These are phyloP conservation scores for Tenthredo livida DNA, from an alignment of 2,888 invertebrate species.

Conservation along the genomic window DNA sequence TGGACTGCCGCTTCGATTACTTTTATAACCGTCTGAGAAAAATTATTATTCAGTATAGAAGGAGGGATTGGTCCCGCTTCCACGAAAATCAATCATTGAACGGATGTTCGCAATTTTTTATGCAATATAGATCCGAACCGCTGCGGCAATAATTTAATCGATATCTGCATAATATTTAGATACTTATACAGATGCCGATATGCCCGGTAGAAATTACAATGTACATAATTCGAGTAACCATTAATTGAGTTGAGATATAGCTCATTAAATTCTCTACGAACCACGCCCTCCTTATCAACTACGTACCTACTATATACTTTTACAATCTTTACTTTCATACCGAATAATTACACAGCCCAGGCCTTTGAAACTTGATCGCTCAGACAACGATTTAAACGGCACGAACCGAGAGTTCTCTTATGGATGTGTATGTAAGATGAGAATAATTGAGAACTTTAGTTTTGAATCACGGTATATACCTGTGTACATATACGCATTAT, in stretches of 20 bases:
- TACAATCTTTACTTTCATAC: constrained; percentile 21
- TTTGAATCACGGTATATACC: neutral
- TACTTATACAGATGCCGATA: constrained; percentile 10
- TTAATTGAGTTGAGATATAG: constrained; percentile 44
- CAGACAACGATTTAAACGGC: neutral
- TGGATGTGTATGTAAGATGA: constrained; percentile 21
- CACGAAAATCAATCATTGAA: constrained; percentile 73
- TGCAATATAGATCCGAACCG: constrained; percentile 59
- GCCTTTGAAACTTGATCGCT: constrained; percentile 37
- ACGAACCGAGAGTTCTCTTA: neutral
- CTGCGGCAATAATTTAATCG: constrained; percentile 62
- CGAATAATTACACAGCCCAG: constrained; percentile 26
- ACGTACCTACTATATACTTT: constrained; percentile 35
- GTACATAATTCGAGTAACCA: constrained; percentile 24
- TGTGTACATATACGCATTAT: neutral
- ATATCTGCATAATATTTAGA: constrained; percentile 64
- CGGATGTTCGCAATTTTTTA: constrained; percentile 73
- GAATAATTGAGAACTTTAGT: constrained; percentile 29
- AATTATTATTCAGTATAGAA: constrained; percentile 57
- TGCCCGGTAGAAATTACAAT: constrained; percentile 27
- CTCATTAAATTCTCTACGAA: constrained; percentile 37
- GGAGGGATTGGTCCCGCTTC: constrained; percentile 64
- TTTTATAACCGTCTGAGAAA: constrained; percentile 29
- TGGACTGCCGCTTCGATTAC: constrained; percentile 8
- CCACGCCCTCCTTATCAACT: constrained; percentile 27